Evolutionary conservation across 2,797 vertebrate genomes (phyloP), one percentile per base, ranked within the genome.

Genomic region (Rhinella marina): DNA sequence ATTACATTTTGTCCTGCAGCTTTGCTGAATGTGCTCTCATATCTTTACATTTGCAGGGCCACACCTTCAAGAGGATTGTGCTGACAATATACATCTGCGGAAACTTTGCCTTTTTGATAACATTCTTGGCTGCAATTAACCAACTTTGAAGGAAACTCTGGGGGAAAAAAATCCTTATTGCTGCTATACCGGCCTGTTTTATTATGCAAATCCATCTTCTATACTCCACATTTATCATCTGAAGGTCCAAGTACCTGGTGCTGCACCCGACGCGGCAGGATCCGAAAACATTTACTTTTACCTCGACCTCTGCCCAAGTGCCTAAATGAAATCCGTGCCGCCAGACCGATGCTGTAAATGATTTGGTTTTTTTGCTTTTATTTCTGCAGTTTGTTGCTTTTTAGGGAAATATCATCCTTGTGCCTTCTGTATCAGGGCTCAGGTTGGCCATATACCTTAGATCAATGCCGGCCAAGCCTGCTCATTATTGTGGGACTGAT

Each of bases 21-120:
- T 3, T 17, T 68, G n/a, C 50, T 84, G 11, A 59, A 32, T 64
- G 19, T 23, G 16, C 23, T 41, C 41, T 41, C 41, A 0, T 64
- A 23, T 73, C 59, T 88, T 81, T 85, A 88, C 91, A 62, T 90
- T 91, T 91, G 21, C 93, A 97, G 96, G 94, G 93, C 23, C 92
- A 91, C 80, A 90, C 89, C 73, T 95, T 97, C 90, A 97, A 96
- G 93, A 95, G 94, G 90, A 29, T 92, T 14, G 92, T 97, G 81
- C 90, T 97, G 78, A 86, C 91, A 3, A 87, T 96, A 87, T 97
- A 97, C 87, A 21, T 96, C 66, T 93, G 95, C 90, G 97, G 97
- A 90, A 97, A 98, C 86, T 56, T 93, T 87, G 90, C 83, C 21
- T 97, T 96, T 88, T 93, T 97, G 19, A 78, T 90, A 89, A 84